Evolutionary conservation across 2,113 vertebrate genomes (phyloP).

Genomic region (cattle (Bos taurus)): DNA sequence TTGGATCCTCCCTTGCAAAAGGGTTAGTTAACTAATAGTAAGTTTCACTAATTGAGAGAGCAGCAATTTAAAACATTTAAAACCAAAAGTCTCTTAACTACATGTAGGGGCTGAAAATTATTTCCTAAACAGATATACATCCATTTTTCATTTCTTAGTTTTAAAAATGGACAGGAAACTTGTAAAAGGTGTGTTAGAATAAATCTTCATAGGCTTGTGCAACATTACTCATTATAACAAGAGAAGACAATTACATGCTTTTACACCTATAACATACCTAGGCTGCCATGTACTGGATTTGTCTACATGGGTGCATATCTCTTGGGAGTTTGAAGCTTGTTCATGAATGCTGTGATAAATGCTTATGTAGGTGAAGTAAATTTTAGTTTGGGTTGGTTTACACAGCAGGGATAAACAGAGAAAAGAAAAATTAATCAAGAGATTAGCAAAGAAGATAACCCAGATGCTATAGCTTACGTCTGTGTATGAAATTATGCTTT

Average conservation of each 20-base stretch:
- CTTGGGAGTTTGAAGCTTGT: slow-evolving; percentile 21
- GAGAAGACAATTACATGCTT: slow-evolving; percentile 50
- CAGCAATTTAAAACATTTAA: neutral
- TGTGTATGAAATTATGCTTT: neutral
- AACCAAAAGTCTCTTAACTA: neutral
- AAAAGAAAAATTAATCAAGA: slow-evolving; percentile 9
- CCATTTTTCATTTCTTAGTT: slow-evolving; percentile 11
- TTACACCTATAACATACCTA: slow-evolving; percentile 39
- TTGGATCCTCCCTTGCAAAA: neutral
- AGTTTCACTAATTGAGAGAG: neutral
- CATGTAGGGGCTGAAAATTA: neutral
- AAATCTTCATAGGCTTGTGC: slow-evolving; percentile 26
- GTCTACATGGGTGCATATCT: slow-evolving; percentile 9
- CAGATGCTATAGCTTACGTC: neutral
- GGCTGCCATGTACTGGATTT: slow-evolving; percentile 43
- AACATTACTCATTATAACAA: slow-evolving; percentile 39
- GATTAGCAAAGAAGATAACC: neutral
- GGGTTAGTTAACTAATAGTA: neutral
- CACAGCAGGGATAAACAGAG: neutral
- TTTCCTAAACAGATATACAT: slow-evolving; percentile 29
- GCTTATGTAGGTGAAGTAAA: neutral
- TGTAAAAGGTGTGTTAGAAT: neutral
- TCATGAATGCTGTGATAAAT: neutral
- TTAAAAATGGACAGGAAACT: slow-evolving; percentile 25
- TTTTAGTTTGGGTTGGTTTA: neutral